A percentile compares a stretch with the other conserved stretches of the same genome.
These are phyloP conservation scores for Otolemur crassicaudatus DNA, from an alignment of 2,797 vertebrate species.

Conservation along the genomic window DNA sequence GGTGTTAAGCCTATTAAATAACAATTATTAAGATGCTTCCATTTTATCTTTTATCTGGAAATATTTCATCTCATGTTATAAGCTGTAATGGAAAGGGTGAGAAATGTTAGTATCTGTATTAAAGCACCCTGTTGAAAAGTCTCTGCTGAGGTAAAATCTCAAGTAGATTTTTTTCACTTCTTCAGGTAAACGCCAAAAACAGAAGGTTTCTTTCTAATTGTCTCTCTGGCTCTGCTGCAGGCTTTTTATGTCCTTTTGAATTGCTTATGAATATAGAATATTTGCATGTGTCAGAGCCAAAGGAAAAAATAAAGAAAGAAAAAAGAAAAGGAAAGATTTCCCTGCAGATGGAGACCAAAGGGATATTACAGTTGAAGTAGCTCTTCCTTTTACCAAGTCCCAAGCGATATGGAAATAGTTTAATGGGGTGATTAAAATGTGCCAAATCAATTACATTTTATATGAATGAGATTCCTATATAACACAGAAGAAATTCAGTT, in stretches of 20 bases:
- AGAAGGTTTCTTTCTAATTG: constrained; percentile 41
- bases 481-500: neutral
- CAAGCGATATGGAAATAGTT: neutral
- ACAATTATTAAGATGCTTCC: constrained; percentile 32
- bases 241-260: constrained; percentile 39
- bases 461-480: neutral
- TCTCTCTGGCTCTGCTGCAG: neutral
- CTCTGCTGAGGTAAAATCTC: constrained; percentile 12
- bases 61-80: constrained; percentile 32
- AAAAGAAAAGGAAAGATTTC: neutral
- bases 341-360: neutral
- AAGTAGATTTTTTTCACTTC: neutral
- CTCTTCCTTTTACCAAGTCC: neutral
- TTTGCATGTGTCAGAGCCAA: constrained; percentile 32
- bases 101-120: neutral
- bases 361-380: neutral
- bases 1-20: constrained; percentile 45
- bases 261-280: constrained; percentile 38
- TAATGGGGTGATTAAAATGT: neutral
- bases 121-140: neutral
- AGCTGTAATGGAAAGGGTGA: constrained; percentile 1
- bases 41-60: constrained; percentile 57
- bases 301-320: neutral
- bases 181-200: constrained; percentile 26
- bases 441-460: neutral